Evolutionary conservation across 92 coral and sea anemone species (phyloP).

Genomic region (Actinernus sp.): DNA sequence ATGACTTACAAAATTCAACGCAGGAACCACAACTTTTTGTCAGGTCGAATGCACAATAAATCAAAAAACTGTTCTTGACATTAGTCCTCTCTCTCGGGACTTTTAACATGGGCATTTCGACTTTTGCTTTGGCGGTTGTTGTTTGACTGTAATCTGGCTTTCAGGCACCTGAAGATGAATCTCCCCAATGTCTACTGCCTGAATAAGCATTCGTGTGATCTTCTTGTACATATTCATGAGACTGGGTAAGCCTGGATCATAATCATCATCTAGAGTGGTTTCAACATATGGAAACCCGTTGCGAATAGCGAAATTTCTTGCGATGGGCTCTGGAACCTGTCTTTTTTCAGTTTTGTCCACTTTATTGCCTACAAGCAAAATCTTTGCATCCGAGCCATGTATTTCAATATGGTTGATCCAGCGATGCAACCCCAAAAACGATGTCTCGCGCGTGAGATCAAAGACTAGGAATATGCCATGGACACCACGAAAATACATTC

Average conservation of each 20-base stretch:
- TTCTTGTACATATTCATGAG: conserved; percentile 67
- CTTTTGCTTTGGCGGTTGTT: background rate
- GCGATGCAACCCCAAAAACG: conserved; percentile 48
- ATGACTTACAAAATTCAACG: too few relatives aligned
- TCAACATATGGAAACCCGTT: conserved; percentile 67
- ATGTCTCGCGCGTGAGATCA: conserved; percentile 59
- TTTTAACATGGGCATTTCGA: conserved; percentile 9
- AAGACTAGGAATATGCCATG: conserved; percentile 79
- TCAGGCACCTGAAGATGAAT: conserved; percentile 12
- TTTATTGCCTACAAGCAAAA: conserved; percentile 75
- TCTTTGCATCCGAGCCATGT: conserved; percentile 42
- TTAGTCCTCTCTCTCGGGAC: too few relatives aligned
- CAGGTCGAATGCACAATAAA: too few relatives aligned
- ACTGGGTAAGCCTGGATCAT: too few relatives aligned
- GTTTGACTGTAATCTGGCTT: background rate
- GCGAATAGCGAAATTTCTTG: conserved; percentile 38
- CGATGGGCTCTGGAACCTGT: conserved; percentile 32
- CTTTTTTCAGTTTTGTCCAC: conserved; percentile 43
- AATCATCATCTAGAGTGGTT: conserved; percentile 59
- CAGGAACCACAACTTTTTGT: too few relatives aligned
- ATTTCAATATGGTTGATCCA: conserved; percentile 60
- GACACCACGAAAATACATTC: conserved; percentile 74
- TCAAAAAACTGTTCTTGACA: too few relatives aligned
- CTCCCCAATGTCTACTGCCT: conserved; percentile 52
- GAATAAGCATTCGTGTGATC: conserved; percentile 47